Base-by-base conservation (phyloP, 37 sponge, comb jelly and placozoan genomes). In the Crambe crambe region DNA sequence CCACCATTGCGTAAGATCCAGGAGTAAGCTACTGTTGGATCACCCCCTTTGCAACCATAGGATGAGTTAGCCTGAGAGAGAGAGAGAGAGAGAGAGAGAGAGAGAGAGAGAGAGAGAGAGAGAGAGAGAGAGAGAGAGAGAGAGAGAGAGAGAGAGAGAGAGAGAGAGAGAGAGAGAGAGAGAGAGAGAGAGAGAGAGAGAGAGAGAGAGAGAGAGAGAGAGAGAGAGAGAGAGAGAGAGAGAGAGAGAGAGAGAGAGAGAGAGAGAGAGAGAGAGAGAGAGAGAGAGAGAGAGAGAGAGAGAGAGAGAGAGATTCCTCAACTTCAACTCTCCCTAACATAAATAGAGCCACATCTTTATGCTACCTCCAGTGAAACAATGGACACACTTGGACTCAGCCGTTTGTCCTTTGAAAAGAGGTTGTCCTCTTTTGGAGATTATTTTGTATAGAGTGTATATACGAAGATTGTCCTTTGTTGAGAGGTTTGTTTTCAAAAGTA, bases 21-120 rank as follows among this genome's bases (percentile, higher is more conserved):
- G 22, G 89, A 86, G 73, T 93, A 93, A 37, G 93, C 93, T 34
- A 89, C 93, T 20, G 93, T 93, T 12, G 93, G 86, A 51, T 89
- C 89, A 31, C 93, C 93, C n/a, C 93, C 93, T 31, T 78, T 58
- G 68, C 93, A 93, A 21, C 93, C 93, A 58, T 89, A 85, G 37
- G 85, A 60, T 18, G 73, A 73, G 70, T 84, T 80, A 36, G 69
- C 39, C 69, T 68, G 37, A 38, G 80, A 68, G 58, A 79, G 80
- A 32, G 80, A 42, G 66, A 77, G 69, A 68, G 69, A 68, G 69
- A 37, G 80, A 31, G 69, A 80, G 81, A 58, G 61, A 54, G 72
- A 26, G 81, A 23, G 58, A 58, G 72, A 40, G 72, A 39, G 62
- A 38, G 41, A 41, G 73, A 27, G 47, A 40, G 72, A 30, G 70